A percentile compares a stretch with the other conserved stretches of the same genome.
These are phyloP conservation scores for Papilio helenus DNA, from an alignment of 1,140 invertebrate species.

Conservation along the genomic window DNA sequence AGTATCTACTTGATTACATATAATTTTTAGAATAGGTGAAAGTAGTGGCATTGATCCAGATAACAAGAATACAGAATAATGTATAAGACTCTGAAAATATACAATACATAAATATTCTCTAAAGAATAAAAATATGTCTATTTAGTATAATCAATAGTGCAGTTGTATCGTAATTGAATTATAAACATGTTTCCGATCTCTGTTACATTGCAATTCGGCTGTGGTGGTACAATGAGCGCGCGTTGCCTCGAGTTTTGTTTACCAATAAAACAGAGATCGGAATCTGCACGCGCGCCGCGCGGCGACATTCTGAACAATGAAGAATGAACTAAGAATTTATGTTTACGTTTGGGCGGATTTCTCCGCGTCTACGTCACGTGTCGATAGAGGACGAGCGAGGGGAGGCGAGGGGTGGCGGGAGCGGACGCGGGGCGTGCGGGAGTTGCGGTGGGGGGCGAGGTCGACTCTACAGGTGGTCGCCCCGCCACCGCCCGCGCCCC, in stretches of 20 bases:
- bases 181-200: slow-evolving; percentile 46
- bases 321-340: slow-evolving; percentile 81
- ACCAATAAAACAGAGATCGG: slow-evolving; percentile 75
- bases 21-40: neutral
- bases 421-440: slow-evolving; percentile 48
- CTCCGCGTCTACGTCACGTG: slow-evolving; percentile 79
- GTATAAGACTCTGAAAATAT: neutral
- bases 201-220: neutral
- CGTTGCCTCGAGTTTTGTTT: slow-evolving; percentile 65
- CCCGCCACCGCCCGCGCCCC: slow-evolving; percentile 43
- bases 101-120: slow-evolving; percentile 3
- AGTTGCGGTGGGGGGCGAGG: slow-evolving; percentile 47
- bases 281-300: slow-evolving; percentile 69
- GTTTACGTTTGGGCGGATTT: slow-evolving; percentile 82
- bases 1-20: too few relatives aligned
- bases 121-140: neutral
- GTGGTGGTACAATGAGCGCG: neutral
- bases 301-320: slow-evolving; percentile 78
- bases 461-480: slow-evolving; percentile 74
- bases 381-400: slow-evolving; percentile 46
- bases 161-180: slow-evolving; percentile 73
- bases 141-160: slow-evolving; percentile 49
- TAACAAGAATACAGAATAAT: too few relatives aligned
- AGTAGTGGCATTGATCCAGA: neutral
- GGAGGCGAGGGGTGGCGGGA: slow-evolving; percentile 44